These are phyloP conservation scores for Noctua fimbriata DNA, from an alignment of 2,888 invertebrate genomes.

Conservation along the genomic window DNA sequence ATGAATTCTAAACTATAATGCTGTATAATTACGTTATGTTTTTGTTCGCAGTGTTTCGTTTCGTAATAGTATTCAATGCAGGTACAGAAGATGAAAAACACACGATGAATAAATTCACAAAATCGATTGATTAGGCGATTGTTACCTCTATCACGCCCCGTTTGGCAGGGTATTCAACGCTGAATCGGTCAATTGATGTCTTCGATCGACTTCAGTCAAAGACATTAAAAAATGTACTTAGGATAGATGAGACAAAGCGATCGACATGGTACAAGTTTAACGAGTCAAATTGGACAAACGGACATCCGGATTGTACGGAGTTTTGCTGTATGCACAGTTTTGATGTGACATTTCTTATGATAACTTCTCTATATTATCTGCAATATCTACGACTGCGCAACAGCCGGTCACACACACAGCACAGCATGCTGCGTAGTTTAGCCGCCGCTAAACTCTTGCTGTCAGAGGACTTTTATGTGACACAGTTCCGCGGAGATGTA, in stretches of 20 bases:
- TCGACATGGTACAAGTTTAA: not conserved
- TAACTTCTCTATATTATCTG: not conserved
- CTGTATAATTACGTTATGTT: constrained; percentile 46
- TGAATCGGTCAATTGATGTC: not conserved
- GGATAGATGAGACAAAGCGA: not conserved
- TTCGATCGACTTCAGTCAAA: not conserved
- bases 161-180: not conserved
- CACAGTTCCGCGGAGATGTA: too few relatives aligned
- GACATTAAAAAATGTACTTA: not conserved
- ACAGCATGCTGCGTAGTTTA: not conserved
- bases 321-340: not conserved
- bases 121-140: not conserved
- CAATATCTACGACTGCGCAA: not conserved
- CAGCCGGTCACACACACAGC: not conserved
- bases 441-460: not conserved
- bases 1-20: constrained; percentile 58
- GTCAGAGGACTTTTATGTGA: not conserved
- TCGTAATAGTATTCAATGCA: not conserved
- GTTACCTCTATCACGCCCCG: not conserved
- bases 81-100: constrained; percentile 14
- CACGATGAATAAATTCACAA: not conserved
- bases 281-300: not conserved
- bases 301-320: too few relatives aligned
- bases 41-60: constrained; percentile 20
- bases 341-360: not conserved